Base-by-base conservation (phyloP, 2,888 invertebrate genomes). In the Tholera decimalis region DNA sequence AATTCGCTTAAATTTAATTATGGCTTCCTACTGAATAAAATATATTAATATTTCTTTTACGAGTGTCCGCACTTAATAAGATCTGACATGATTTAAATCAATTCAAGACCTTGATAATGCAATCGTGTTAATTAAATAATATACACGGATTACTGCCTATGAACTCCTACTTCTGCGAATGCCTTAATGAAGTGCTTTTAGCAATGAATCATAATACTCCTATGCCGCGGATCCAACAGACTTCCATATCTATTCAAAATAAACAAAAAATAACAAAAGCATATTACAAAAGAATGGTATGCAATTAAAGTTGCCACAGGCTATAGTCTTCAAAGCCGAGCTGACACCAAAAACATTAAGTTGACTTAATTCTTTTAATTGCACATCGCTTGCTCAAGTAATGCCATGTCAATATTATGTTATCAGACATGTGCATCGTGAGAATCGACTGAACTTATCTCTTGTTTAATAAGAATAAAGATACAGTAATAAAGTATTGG, bases 361-460 rank as follows among this genome's bases (percentile, higher is more conserved):
- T 39, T 51, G 6, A 33, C 49, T 50, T 26, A 18, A 22, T 73
- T 46, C 5, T 43, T 37, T 44, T 67, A 50, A 53, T 73, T 39
- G 30, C 53, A 54, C 55, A 56, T 53, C 51, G 33, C 39, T 47
- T 50, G 39, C 28, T 30, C 35, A 68, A 56, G 22, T 33, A 24
- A 18, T 18, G 22, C 22, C 58, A 70, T 49, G 62, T 57, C 76
- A 43, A 62, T 62, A 57, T 22, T 9, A n/a, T 28, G 9, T 66
- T 73, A 75, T 73, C 68, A 60, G 26, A 56, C 39, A 51, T 26
- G 61, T 56, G 35, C 26, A 78, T 73, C 75, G 74, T 78, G 75
- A 54, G 75, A 76, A 75, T 41, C 22, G 7, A 28, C 13, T 73
- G 68, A 73, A 76, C 79, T 73, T 78, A 43, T 35, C 33, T 20